A percentile compares a stretch with the other conserved stretches of the same genome.
These are phyloP conservation scores for Lucilia cuprina DNA, from an alignment of 1,140 invertebrate species.

Conservation along the genomic window DNA sequence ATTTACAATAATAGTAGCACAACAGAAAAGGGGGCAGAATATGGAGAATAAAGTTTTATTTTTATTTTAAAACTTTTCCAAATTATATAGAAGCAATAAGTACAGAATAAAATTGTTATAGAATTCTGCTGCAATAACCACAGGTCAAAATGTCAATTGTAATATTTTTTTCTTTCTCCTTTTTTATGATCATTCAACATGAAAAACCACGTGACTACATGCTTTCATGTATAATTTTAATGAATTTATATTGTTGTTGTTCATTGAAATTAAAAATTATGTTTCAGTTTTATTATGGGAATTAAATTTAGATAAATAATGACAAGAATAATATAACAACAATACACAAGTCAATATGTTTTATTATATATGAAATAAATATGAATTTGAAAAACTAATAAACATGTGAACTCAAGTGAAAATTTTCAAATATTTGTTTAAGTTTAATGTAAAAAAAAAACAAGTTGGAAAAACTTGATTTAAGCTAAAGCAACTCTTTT, in stretches of 20 bases:
- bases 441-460: no score
- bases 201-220: not conserved
- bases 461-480: no score
- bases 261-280: not conserved
- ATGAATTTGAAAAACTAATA: no score
- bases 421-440: no score
- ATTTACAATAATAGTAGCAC: not conserved
- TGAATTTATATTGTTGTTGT: not conserved
- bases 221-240: not conserved
- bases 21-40: no score
- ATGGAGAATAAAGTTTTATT: not conserved
- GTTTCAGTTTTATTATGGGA: not conserved
- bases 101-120: not conserved
- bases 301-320: not conserved
- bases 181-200: not conserved
- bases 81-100: not conserved
- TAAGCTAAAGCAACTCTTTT: no score
- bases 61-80: not conserved
- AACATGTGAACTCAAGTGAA: no score
- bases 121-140: not conserved
- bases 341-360: no score
- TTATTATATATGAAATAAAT: no score
- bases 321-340: no score
- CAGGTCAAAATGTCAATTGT: conserved; percentile 9
- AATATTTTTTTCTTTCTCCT: not conserved